These are phyloP conservation scores for Perizoma flavofasciatum DNA, from an alignment of 2,888 invertebrate species.

Conservation along the genomic window DNA sequence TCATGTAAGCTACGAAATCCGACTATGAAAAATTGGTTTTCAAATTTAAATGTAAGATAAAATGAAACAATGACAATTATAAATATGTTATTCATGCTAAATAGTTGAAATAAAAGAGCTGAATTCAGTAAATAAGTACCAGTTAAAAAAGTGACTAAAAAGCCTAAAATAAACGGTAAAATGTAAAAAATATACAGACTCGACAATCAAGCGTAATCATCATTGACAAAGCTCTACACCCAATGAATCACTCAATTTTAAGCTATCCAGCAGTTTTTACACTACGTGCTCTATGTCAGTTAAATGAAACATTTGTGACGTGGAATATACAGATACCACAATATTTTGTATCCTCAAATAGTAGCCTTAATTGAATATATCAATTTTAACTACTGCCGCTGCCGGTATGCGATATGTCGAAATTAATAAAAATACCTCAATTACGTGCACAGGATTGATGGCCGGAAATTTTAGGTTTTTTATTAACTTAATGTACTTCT, in stretches of 20 bases:
- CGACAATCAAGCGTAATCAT: constrained; percentile 18
- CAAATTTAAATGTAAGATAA: too few relatives aligned
- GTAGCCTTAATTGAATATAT: constrained; percentile 25
- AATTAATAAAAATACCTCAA: constrained; percentile 17
- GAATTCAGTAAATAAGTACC: constrained; percentile 1
- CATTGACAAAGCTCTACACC: constrained; percentile 31
- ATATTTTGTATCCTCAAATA: constrained; percentile 2
- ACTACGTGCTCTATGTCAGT: constrained; percentile 10
- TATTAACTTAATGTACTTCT: not conserved
- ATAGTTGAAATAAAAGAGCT: too few relatives aligned
- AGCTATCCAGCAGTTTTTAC: constrained; percentile 44
- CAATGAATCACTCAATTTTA: constrained; percentile 50
- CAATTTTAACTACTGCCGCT: constrained; percentile 22
- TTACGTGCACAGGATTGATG: constrained; percentile 11
- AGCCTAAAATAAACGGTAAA: constrained; percentile 11
- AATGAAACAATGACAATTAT: too few relatives aligned
- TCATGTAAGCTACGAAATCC: too few relatives aligned
- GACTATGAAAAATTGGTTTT: too few relatives aligned
- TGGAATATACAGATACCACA: constrained; percentile 4
- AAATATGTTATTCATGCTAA: too few relatives aligned
- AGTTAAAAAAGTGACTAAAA: constrained; percentile 14
- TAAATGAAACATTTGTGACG: constrained; percentile 11
- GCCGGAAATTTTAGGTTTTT: not conserved
- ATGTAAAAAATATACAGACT: constrained; percentile 20
- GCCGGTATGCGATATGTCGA: constrained; percentile 8